Conservation (phyloP, 2,113 vertebrate genomes). For the Ageneiosus marmoratus region DNA sequence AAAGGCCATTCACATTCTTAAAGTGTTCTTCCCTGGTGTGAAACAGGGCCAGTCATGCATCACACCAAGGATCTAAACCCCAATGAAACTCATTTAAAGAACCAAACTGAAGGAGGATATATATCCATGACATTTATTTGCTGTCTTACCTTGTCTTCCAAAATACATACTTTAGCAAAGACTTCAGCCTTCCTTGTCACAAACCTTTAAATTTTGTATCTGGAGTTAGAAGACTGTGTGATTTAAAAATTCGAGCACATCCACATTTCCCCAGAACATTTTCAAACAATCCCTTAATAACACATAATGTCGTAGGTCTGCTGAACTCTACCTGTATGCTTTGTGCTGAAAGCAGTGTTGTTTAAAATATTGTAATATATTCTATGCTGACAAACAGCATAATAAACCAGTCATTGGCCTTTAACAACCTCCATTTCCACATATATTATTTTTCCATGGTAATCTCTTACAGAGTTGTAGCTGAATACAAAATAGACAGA, state of each 20-base stretch:
- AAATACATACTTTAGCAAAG: constrained; percentile 13
- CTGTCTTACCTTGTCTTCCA: not conserved
- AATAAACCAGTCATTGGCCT: constrained; percentile 9
- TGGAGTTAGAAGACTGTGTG: constrained; percentile 8
- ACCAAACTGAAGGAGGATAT: constrained; percentile 37
- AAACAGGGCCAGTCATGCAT: constrained; percentile 47
- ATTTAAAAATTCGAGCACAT: not conserved
- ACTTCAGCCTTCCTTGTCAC: not conserved
- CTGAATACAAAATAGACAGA: not conserved
- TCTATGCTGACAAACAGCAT: constrained; percentile 14
- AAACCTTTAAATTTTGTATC: constrained; percentile 11
- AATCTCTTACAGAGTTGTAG: not conserved
- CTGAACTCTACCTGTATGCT: not conserved
- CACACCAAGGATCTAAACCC: constrained; percentile 39
- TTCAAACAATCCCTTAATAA: constrained; percentile 2
- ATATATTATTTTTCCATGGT: not conserved
- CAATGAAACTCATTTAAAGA: constrained; percentile 45
- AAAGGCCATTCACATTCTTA: constrained; percentile 40
- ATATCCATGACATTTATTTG: constrained; percentile 14
- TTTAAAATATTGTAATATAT: constrained; percentile 17
- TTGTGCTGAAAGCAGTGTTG: not conserved
- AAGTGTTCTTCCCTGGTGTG: constrained; percentile 53
- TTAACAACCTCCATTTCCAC: not conserved
- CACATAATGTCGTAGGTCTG: not conserved
- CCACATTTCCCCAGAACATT: not conserved